Evolutionary conservation across 2,888 invertebrate genomes (phyloP).

Genomic region (Labia minor): DNA sequence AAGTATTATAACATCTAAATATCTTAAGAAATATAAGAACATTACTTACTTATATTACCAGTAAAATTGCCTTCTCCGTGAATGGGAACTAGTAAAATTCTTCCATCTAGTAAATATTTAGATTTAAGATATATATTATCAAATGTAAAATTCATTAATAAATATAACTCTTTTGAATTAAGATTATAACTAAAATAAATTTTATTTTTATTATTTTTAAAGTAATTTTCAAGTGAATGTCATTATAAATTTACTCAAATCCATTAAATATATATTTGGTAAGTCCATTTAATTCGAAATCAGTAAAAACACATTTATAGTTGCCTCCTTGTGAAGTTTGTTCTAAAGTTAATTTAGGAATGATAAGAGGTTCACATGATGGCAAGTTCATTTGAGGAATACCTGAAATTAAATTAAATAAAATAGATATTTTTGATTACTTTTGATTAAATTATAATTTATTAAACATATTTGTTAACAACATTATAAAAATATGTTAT

Average conservation of each 20-base stretch:
- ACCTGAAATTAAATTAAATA: too few relatives aligned
- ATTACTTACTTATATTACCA: neutral
- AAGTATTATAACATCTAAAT: too few relatives aligned
- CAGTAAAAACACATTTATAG: neutral
- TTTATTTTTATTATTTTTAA: neutral
- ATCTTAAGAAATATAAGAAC: too few relatives aligned
- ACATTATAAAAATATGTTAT: too few relatives aligned
- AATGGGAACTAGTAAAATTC: neutral
- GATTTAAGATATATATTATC: neutral
- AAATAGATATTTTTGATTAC: too few relatives aligned
- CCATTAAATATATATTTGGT: neutral
- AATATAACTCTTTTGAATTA: neutral
- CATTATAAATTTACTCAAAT: neutral
- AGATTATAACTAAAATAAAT: neutral
- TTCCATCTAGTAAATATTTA: neutral
- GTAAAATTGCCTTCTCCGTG: neutral
- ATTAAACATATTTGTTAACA: too few relatives aligned
- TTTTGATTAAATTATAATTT: too few relatives aligned
- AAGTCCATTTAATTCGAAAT: neutral
- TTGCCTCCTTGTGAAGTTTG: neutral
- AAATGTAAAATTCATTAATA: neutral
- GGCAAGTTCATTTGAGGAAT: neutral
- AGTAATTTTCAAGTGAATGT: neutral
- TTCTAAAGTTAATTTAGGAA: neutral
- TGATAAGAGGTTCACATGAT: neutral